These are phyloP conservation scores for Chionoecetes opilio DNA, from an alignment of 1,140 invertebrate genomes.

Conservation along the genomic window DNA sequence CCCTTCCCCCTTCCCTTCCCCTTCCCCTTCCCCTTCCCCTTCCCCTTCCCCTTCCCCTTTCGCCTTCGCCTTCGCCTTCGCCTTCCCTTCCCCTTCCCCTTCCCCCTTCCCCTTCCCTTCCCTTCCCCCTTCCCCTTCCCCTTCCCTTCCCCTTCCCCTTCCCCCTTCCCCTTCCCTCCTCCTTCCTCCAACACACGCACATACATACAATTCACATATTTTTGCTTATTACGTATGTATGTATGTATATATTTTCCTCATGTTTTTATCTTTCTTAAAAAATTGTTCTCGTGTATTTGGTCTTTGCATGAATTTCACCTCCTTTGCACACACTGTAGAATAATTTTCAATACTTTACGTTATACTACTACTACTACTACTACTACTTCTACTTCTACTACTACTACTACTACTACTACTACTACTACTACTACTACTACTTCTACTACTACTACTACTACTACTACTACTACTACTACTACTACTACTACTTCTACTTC, in stretches of 20 bases:
- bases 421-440: slow-evolving; percentile 29
- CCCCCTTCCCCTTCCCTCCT: background rate
- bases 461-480: slow-evolving; percentile 21
- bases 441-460: slow-evolving; percentile 30
- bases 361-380: slow-evolving; percentile 22
- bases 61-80: background rate
- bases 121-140: background rate
- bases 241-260: too few species aligned
- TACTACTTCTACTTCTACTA: slow-evolving; percentile 15
- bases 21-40: background rate
- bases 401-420: slow-evolving; percentile 28
- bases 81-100: too few species aligned
- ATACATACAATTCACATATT: too few species aligned
- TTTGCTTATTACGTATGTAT: too few species aligned
- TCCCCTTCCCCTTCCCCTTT: background rate
- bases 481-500: background rate
- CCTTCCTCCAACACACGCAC: too few species aligned
- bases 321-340: too few species aligned
- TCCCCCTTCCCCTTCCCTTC: too few species aligned
- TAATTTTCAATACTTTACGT: too few species aligned
- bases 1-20: too few species aligned
- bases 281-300: too few species aligned
- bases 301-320: too few species aligned
- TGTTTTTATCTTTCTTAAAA: too few species aligned
- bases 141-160: background rate